Percentiles rank a stretch among this genome's conserved stretches.
Evolutionary conservation across 2,113 vertebrate genomes (phyloP).

Genomic region (Phycodurus eques): DNA sequence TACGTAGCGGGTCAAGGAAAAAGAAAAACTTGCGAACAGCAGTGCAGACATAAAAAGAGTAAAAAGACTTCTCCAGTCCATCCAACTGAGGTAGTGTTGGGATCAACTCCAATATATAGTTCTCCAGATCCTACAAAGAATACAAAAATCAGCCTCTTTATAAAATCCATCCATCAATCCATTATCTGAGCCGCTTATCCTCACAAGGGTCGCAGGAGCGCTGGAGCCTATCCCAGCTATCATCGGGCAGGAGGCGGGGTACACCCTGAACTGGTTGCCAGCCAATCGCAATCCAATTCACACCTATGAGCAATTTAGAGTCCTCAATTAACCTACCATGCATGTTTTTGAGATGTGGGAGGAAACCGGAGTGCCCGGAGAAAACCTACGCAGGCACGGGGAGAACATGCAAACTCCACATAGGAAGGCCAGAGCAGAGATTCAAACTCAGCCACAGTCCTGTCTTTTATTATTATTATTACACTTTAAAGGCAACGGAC

Average conservation of each 20-base stretch:
- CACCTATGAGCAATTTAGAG: too few relatives aligned
- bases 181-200: neutral
- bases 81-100: conserved; percentile 95
- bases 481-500: neutral
- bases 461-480: neutral
- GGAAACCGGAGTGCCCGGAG: too few relatives aligned
- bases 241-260: too few relatives aligned
- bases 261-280: too few relatives aligned
- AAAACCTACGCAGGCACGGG: too few relatives aligned
- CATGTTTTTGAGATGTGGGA: too few relatives aligned
- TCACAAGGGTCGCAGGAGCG: too few relatives aligned
- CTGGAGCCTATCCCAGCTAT: too few relatives aligned
- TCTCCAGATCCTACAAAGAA: conserved; percentile 88
- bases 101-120: conserved; percentile 97
- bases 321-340: neutral
- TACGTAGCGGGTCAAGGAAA: conserved; percentile 95
- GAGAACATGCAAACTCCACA: too few relatives aligned
- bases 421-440: too few relatives aligned
- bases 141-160: neutral
- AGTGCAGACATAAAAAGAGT: conserved; percentile 97
- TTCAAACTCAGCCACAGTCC: neutral
- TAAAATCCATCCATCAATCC: neutral
- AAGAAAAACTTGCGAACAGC: conserved; percentile 98
- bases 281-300: too few relatives aligned
- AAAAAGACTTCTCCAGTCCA: conserved; percentile 97